Evolutionary conservation across 1,140 invertebrate genomes (phyloP).

Genomic region (Tetragonula clypearis): DNA sequence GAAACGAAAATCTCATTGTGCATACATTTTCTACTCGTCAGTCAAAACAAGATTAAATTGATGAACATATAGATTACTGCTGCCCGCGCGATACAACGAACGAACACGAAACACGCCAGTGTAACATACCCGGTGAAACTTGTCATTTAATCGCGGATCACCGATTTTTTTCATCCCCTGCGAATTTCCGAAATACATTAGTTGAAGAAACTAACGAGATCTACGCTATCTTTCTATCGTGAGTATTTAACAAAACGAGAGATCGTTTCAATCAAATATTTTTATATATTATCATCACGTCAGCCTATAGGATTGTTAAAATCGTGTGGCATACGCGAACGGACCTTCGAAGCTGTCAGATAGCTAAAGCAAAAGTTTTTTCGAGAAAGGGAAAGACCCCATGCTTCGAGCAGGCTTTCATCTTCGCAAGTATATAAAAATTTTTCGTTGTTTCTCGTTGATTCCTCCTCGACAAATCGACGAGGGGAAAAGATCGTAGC

Average conservation of each 20-base stretch:
- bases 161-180: not conserved
- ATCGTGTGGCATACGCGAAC: no score
- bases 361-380: no score
- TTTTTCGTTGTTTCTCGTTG: no score
- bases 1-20: constrained; percentile 17
- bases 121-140: constrained; percentile 6
- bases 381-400: no score
- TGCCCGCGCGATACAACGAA: constrained; percentile 2
- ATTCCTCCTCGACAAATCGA: no score
- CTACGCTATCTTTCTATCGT: not conserved
- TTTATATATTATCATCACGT: not conserved
- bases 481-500: no score
- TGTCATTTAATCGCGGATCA: not conserved
- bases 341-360: no score
- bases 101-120: not conserved
- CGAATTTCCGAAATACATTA: not conserved
- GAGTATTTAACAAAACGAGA: not conserved
- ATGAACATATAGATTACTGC: constrained; percentile 18
- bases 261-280: not conserved
- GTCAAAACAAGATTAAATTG: constrained; percentile 23
- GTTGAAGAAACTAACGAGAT: not conserved
- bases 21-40: constrained; percentile 27
- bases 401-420: no score
- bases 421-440: no score
- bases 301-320: no score